Percentiles rank a stretch among this genome's conserved stretches.
These are phyloP conservation scores for Phalanger gymnotis DNA, from an alignment of 2,797 vertebrate genomes.

Conservation along the genomic window DNA sequence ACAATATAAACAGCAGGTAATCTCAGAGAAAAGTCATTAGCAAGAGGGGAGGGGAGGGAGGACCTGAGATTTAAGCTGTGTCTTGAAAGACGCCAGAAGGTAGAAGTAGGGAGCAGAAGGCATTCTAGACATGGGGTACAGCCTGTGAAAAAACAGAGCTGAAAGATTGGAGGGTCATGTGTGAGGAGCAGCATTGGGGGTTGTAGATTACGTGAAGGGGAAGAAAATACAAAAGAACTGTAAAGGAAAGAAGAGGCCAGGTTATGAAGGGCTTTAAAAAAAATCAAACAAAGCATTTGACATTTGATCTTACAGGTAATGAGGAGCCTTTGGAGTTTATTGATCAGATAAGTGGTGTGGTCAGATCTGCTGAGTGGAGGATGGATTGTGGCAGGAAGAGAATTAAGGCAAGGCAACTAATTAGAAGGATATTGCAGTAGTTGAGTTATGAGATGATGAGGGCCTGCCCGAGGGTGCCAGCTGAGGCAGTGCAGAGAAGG, in stretches of 20 bases:
- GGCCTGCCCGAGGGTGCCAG: not conserved
- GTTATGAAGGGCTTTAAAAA: not conserved
- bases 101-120: not conserved
- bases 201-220: not conserved
- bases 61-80: not conserved
- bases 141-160: not conserved
- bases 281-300: not conserved
- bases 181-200: not conserved
- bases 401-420: not conserved
- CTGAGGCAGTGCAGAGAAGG: not conserved
- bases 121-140: not conserved
- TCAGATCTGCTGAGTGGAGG: not conserved
- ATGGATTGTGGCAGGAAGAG: not conserved
- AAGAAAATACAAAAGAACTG: not conserved
- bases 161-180: not conserved
- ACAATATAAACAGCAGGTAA: not conserved
- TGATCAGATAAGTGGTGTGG: not conserved
- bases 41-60: not conserved
- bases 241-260: not conserved
- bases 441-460: not conserved
- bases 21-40: not conserved
- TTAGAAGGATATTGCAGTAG: not conserved
- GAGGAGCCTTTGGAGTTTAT: not conserved
- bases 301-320: not conserved
- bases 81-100: not conserved